Conservation (phyloP, 2,113 vertebrate genomes). For the Alexandromys fortis region DNA sequence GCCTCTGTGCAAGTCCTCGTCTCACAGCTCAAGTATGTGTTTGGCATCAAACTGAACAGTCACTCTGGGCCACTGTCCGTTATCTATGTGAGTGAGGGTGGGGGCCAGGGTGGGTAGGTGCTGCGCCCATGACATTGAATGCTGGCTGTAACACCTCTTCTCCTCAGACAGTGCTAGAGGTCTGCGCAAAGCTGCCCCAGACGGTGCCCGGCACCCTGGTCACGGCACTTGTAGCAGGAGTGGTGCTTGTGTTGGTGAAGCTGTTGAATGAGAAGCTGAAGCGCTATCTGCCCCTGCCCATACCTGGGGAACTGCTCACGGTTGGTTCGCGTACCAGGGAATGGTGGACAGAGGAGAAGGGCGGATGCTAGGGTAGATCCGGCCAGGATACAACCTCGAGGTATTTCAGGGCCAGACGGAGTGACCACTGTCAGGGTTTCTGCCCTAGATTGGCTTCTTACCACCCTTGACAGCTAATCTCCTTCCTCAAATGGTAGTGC, state of each 20-base stretch:
- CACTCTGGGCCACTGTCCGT: conserved; percentile 90
- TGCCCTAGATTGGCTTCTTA: background rate
- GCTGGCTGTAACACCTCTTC: conserved; percentile 2
- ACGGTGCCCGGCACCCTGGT: conserved; percentile 88
- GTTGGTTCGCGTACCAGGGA: conserved; percentile 90
- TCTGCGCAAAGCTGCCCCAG: conserved; percentile 87
- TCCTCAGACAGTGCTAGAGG: conserved; percentile 88
- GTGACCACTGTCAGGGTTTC: background rate
- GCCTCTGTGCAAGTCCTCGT: conserved; percentile 93
- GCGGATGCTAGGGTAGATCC: background rate
- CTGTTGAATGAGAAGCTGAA: conserved; percentile 88
- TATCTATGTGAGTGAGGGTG: conserved; percentile 89
- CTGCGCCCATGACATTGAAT: accelerated
- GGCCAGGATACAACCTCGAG: background rate
- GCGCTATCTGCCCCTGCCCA: conserved; percentile 89
- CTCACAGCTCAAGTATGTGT: conserved; percentile 96
- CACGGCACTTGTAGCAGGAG: conserved; percentile 88
- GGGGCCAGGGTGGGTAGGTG: background rate
- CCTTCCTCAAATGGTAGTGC: background rate
- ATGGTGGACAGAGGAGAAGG: background rate
- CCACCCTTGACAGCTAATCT: background rate
- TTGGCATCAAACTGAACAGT: conserved; percentile 87
- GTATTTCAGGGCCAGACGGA: background rate
- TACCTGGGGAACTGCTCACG: conserved; percentile 94
- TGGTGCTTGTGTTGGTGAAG: conserved; percentile 90